Percentiles rank a stretch among this genome's conserved stretches.
These are phyloP conservation scores for Beroe forskalii DNA, from an alignment of 37 sponge, comb jelly and placozoan genomes.

Conservation along the genomic window DNA sequence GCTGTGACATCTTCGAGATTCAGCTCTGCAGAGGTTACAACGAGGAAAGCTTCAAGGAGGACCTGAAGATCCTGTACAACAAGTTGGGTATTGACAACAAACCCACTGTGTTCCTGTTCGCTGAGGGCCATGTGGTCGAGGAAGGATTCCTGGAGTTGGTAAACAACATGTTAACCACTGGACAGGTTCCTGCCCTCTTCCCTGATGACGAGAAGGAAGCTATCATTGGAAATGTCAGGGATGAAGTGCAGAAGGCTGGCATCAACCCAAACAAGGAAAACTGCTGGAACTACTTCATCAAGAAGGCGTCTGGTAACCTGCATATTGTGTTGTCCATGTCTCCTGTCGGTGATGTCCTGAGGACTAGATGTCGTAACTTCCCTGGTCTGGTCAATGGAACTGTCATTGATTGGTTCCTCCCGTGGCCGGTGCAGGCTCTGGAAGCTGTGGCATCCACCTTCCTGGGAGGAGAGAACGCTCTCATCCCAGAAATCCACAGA, in stretches of 20 bases:
- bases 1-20: conserved; percentile 98
- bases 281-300: conserved; percentile 90
- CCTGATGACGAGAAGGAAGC: conserved; percentile 96
- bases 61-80: conserved; percentile 91
- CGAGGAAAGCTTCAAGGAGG: conserved; percentile 95
- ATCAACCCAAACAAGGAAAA: conserved; percentile 86
- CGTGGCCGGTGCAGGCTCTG: conserved; percentile 97
- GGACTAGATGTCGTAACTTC: conserved; percentile 96
- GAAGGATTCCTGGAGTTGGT: conserved; percentile 98
- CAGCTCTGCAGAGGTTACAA: conserved; percentile 94
- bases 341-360: conserved; percentile 90
- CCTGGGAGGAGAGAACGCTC: conserved; percentile 79
- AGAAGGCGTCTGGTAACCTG: conserved; percentile 87
- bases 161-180: conserved; percentile 99
- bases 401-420: conserved; percentile 99
- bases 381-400: conserved; percentile 94
- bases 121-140: conserved; percentile 98
- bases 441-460: conserved; percentile 94
- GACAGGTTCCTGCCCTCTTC: conserved; percentile 97
- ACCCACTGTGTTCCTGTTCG: conserved; percentile 92
- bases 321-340: conserved; percentile 98
- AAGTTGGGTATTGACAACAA: conserved; percentile 96
- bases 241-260: conserved; percentile 86
- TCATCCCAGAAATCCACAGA: conserved; percentile 78
- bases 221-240: conserved; percentile 84